Conservation (phyloP, 2,113 vertebrate genomes). For the Ancistrus triradiatus region DNA sequence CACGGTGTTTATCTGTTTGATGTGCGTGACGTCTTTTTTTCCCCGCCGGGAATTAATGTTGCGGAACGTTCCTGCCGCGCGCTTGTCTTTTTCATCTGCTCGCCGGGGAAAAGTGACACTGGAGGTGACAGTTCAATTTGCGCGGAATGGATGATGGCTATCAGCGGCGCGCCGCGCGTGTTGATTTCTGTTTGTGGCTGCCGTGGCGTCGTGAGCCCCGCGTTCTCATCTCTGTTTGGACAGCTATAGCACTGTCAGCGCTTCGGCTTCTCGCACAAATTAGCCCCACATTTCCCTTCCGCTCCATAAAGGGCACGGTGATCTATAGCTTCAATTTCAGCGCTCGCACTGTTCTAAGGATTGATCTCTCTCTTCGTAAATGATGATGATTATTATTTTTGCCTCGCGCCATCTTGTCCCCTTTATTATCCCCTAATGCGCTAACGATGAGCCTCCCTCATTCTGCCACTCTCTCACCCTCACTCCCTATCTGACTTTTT, state of each 20-base stretch:
- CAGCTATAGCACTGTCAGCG: constrained; percentile 67
- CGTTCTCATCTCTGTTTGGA: constrained; percentile 55
- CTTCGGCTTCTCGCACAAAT: constrained; percentile 56
- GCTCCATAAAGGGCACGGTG: constrained; percentile 60
- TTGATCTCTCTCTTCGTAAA: constrained; percentile 51
- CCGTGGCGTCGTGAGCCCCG: constrained; percentile 70
- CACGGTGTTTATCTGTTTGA: constrained; percentile 59
- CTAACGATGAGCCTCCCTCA: constrained; percentile 58
- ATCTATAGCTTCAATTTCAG: constrained; percentile 70
- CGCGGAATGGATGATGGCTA: constrained; percentile 88
- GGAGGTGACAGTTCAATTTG: constrained; percentile 98
- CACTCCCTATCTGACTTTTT: constrained; percentile 33
- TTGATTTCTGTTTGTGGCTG: constrained; percentile 79
- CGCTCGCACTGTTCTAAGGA: constrained; percentile 63
- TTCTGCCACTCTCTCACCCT: constrained; percentile 48
- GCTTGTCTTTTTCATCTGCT: constrained; percentile 91
- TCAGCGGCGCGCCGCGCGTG: constrained; percentile 67
- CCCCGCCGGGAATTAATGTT: constrained; percentile 67
- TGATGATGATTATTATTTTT: constrained; percentile 29
- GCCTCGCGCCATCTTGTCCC: constrained; percentile 29
- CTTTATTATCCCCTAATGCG: constrained; percentile 37
- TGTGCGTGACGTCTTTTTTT: constrained; percentile 47
- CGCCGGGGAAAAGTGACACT: constrained; percentile 80
- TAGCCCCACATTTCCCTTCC: constrained; percentile 57
- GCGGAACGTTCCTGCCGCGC: constrained; percentile 70